These are phyloP conservation scores for Dendropsophus ebraccatus DNA, from an alignment of 2,113 vertebrate genomes.

Conservation along the genomic window DNA sequence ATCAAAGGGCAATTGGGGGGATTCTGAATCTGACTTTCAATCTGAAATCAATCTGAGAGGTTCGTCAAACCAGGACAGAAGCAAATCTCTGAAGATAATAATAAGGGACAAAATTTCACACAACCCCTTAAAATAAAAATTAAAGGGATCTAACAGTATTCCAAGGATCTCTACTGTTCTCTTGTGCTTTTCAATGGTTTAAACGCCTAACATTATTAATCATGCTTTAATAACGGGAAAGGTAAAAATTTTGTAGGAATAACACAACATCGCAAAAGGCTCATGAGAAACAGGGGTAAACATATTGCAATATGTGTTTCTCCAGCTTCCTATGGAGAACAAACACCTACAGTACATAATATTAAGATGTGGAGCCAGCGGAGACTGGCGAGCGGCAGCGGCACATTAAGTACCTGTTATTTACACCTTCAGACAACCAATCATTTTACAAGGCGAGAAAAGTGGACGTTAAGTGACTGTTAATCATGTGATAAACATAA, in stretches of 20 bases:
- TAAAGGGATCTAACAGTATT: too few relatives aligned
- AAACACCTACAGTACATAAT: background rate
- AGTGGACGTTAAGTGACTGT: slow-evolving; percentile 33
- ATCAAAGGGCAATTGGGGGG: too few relatives aligned
- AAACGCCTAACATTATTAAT: too few relatives aligned
- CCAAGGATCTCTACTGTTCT: too few relatives aligned
- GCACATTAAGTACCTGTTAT: slow-evolving; percentile 40
- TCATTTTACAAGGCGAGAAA: slow-evolving; percentile 30
- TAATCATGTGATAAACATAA: slow-evolving; percentile 47
- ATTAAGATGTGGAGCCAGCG: background rate
- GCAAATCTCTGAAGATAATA: too few relatives aligned
- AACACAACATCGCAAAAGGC: background rate
- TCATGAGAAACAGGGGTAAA: background rate
- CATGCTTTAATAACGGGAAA: too few relatives aligned
- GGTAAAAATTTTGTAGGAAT: background rate
- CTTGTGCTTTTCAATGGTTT: too few relatives aligned
- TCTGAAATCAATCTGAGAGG: too few relatives aligned
- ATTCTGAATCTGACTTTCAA: too few relatives aligned
- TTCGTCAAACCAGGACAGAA: too few relatives aligned
- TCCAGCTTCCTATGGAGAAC: background rate
- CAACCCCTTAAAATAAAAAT: too few relatives aligned
- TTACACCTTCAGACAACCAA: slow-evolving; percentile 35
- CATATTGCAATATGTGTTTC: background rate
- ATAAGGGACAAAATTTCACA: too few relatives aligned
- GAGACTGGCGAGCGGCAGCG: background rate